Evolutionary conservation across 1,140 invertebrate genomes (phyloP), one percentile per base, ranked within the genome.

Genomic region (Lasioglossum baleicum): DNA sequence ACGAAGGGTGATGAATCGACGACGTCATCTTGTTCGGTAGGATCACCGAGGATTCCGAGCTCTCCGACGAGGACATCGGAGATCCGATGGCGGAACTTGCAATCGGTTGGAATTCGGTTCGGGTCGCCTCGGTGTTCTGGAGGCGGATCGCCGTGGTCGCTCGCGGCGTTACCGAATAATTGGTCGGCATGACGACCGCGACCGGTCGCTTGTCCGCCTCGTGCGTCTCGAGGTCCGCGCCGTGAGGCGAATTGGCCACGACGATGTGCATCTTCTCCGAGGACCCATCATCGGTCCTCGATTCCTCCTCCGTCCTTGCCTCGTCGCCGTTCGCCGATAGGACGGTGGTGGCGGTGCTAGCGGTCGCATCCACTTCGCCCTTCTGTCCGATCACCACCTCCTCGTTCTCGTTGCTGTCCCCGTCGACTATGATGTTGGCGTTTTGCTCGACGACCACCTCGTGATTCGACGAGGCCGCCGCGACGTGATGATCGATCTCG

Each of bases 361-460:
- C n/a, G n/a, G n/a, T n/a, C n/a, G n/a, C n/a, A n/a, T n/a, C n/a
- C n/a, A n/a, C n/a, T n/a, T n/a, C 67, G 31, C 2, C 82, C 26
- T 87, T 84, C 7, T 89, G 84, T 20, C 88, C 89, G 1, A 91
- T 42, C 0, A 89, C 80, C 7, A 90, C 86, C n/a, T 88, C 87
- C 48, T 84, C 88, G 4, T 88, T 87, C 7, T 87, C 84, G 7
- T 87, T 77, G 56, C 20, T 78, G 0, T 87, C 84, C 0, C 73
- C 88, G 26, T 90, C 88, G n/a, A 90, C 89, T 22, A 90, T 89
- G 0, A 91, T 90, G 35, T 90, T 90, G 0, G 90, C 87, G 56
- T 90, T 90, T 0, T 90, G 90, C 1, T 87, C 84, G 7, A 91
- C 68, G 7, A 91, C 76, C 0, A 91, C 86, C 44, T 90, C 87